Percentiles rank a stretch among this genome's conserved stretches.
Evolutionary conservation across 2,113 vertebrate species (phyloP).

Genomic region (Diadophis punctatus): DNA sequence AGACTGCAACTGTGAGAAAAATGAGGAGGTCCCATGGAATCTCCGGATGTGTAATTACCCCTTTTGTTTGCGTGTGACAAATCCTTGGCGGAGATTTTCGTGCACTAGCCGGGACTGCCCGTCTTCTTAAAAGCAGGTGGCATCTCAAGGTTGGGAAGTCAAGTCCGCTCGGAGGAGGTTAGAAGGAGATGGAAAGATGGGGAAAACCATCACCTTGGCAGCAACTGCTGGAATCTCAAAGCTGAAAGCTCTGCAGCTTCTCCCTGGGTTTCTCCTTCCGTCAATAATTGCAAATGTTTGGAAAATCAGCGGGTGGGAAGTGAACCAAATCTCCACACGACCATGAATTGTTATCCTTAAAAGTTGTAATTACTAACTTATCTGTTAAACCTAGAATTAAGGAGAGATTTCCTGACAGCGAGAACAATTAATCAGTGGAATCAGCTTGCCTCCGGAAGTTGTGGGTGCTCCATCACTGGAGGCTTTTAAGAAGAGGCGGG

Average conservation of each 20-base stretch:
- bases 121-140: not conserved
- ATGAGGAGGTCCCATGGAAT: not conserved
- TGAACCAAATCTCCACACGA: not conserved
- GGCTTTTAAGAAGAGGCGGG: not conserved
- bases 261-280: not conserved
- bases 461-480: not conserved
- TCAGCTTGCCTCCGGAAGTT: not conserved
- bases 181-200: not conserved
- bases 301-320: not conserved
- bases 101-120: not conserved
- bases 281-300: not conserved
- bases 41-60: not conserved
- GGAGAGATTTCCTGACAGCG: not conserved
- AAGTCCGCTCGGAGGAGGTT: not conserved
- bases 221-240: not conserved
- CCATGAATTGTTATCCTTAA: not conserved
- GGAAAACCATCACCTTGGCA: not conserved
- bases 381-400: not conserved
- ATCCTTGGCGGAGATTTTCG: not conserved
- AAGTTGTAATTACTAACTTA: not conserved
- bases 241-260: not conserved
- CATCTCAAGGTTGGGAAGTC: not conserved
- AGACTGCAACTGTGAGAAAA: not conserved
- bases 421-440: not conserved
- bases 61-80: not conserved